Evolutionary conservation across 2,797 vertebrate genomes (phyloP).

Genomic region (Paratrypauchen microcephalus): DNA sequence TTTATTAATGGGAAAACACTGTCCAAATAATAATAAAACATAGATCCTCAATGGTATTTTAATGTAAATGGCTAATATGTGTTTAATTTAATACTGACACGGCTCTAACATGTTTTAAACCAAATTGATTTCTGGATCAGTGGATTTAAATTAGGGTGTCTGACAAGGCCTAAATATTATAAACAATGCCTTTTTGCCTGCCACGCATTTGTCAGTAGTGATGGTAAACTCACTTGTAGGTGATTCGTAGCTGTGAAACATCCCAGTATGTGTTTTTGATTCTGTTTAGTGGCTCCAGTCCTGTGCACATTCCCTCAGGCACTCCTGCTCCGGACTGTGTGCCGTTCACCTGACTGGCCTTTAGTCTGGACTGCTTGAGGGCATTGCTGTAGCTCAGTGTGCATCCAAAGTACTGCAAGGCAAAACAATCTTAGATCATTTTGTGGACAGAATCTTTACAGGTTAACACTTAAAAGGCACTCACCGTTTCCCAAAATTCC

Average conservation of each 20-base stretch:
- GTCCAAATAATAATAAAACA: too few species aligned
- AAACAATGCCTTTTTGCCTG: too few species aligned
- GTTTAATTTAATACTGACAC: too few species aligned
- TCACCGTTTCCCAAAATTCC: slow-evolving; percentile 84
- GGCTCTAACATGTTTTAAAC: too few species aligned
- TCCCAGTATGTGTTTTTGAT: slow-evolving; percentile 83
- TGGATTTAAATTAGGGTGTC: too few species aligned
- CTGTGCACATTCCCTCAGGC: slow-evolving; percentile 74
- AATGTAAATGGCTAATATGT: too few species aligned
- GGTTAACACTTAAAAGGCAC: slow-evolving; percentile 11
- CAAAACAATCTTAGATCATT: background rate
- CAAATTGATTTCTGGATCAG: too few species aligned
- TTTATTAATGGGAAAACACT: too few species aligned
- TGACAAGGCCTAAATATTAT: too few species aligned
- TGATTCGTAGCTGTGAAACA: slow-evolving; percentile 83
- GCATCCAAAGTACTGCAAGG: slow-evolving; percentile 80
- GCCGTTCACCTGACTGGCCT: slow-evolving; percentile 29
- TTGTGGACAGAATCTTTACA: background rate
- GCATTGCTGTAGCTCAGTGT: slow-evolving; percentile 70
- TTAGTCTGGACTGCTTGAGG: slow-evolving; percentile 36
- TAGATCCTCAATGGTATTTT: too few species aligned
- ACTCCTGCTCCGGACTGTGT: slow-evolving; percentile 40
- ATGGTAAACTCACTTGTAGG: slow-evolving; percentile 73
- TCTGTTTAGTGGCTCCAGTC: slow-evolving; percentile 69
- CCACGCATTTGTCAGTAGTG: background rate